Base-by-base conservation (phyloP, 2,888 invertebrate species). In the Cephonodes hylas region DNA sequence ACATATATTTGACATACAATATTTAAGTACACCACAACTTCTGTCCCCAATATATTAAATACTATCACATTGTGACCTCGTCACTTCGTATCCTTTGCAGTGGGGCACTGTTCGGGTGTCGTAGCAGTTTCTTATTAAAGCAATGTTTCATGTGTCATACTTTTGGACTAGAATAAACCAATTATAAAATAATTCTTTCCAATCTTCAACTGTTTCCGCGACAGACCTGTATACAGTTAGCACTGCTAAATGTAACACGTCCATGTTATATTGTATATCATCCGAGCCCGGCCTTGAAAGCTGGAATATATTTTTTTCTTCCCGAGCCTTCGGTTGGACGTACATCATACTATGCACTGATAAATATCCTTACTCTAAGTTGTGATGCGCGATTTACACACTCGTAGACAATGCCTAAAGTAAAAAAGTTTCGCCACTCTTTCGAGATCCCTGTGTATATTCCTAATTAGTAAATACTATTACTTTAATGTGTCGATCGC, bases 81-180 rank as follows among this genome's bases (percentile, higher is more conserved):
- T 18, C 53, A 53, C 31, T 10, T 20, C 10, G 48, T 15, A 25
- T 15, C 15, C 18, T 27, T 8, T 53, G 18, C 10, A n/a, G 23
- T 18, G 31, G 20, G 53, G 18, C 18, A 31, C 23, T 6, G 6
- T 23, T 10, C 13, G 34, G n/a, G 4, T 27, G 53, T 20, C 10
- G 15, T 27, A 10, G 18, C 10, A 31, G 31, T 10, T 27, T 53
- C 18, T 3, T 15, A 15, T 15, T n/a, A 6, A 15, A 25, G 10
- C 22, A 42, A 13, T 8, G 3, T 45, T 22, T 13, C 10, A 7
- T 20, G 6, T 31, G 53, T 53, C 18, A 31, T 31, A 27, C 10
- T 53, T 53, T 53, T 31, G 10, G 53, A 53, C 53, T 53, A 53
- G 53, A 53, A 4, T 27, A 20, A 13, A 53, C 53, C 53, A 53